Base-by-base conservation (phyloP, 2,888 invertebrate genomes). In the Theristus sp. region DNA sequence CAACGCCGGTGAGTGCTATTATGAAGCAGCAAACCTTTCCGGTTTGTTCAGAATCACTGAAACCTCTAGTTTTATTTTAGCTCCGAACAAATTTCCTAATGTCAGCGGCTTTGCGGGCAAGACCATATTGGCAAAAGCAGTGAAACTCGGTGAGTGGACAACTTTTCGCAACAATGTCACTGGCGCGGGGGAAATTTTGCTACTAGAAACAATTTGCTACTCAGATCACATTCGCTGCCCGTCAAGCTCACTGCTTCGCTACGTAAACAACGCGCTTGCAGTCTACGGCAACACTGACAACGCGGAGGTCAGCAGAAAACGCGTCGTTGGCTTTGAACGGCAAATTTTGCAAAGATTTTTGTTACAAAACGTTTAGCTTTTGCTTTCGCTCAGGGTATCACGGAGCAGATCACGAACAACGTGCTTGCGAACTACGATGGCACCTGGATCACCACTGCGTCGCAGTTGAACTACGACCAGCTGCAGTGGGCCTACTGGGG, bases 401-500 rank as follows among this genome's bases (percentile, higher is more conserved):
- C 49, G 13, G n/a, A 49, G n/a, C 27, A 29, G 13, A 55, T 26
- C 13, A 55, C 29, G 2, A 55, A 13, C n/a, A 49, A 55, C 27
- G 28, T 55, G 17, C 13, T 55, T 3, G 55, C 55, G 10, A 6
- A 55, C 13, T 56, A 56, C 31, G 22, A 10, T 2, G 56, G 56
- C 24, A 22, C 30, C 22, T 56, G 56, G 56, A 20, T 38, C 6
- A 31, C 56, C 22, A 13, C 25, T 2, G 31, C 31, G 31, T n/a
- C 24, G 2, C 30, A 56, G 24, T 13, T 55, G 2, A 38, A 29
- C 13, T 26, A 54, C 27, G 30, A 29, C 31, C 20, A 27, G 6
- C 10, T n/a, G 6, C 31, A 30, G n/a, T 56, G 56, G 56, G 2
- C 56, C 2, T 56, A 56, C 31, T 56, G 56, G 56, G 56, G 56